Base-by-base conservation (phyloP, 2,113 vertebrate species). In the Sarotherodon lohbergeri region DNA sequence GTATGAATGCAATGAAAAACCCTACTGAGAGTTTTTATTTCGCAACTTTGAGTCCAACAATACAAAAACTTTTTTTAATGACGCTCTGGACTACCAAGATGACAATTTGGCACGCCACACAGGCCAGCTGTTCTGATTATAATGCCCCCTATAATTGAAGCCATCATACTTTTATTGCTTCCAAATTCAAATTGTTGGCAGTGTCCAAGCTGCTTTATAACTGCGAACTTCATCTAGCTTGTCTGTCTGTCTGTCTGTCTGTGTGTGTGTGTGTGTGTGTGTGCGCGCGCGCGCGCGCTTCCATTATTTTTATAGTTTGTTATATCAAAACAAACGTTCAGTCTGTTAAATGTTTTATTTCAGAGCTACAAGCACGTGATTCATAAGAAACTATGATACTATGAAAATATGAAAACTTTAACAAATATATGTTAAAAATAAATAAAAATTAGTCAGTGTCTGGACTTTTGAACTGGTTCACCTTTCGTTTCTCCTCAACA, bases 31-130 rank as follows among this genome's bases (percentile, higher is more conserved):
- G 10, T 32, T 88, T 88, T 83, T 76, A 85, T 85, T 76, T 79
- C 19, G 50, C 61, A 81, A n/a, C 36, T 59, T 56, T 36, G 46
- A 57, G 22, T 73, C 39, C 68, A 79, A 63, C 80, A 57, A 27
- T n/a, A 12, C 29, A 68, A 29, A 55, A 43, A 43, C 19, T 80
- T 80, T 46, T 71, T 46, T 59, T 87, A 88, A 91, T 92, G 34
- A 87, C 78, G 63, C 76, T 55, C 81, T 80, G 79, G 59, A 85
- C 9, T 50, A 82, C 13, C 48, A 83, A 88, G 88, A 71, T 56
- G 17, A 63, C 9, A 43, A 80, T 81, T 86, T 90, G 88, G 88
- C 82, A 59, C 76, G 71, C 14, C 17, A 6, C 43, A 66, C 22
- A 29, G 14, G 56, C 61, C 27, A 86, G 89, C 32, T 83, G 82